A percentile compares a stretch with the other conserved stretches of the same genome.
These are phyloP conservation scores for Atrichornis clamosus DNA, from an alignment of 2,113 vertebrate genomes.

Conservation along the genomic window DNA sequence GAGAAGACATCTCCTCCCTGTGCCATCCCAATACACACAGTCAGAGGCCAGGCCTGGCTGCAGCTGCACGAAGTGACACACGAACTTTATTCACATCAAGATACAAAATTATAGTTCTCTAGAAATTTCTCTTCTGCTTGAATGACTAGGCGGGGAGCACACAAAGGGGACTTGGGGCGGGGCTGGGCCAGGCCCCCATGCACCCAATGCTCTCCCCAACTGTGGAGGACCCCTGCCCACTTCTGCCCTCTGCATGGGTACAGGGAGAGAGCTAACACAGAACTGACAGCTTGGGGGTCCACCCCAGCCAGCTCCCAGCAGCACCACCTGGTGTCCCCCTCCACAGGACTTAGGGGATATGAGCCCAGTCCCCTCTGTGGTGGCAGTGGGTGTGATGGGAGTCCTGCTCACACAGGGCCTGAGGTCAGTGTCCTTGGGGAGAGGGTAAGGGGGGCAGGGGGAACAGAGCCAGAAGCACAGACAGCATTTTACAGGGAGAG, in stretches of 20 bases:
- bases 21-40: not conserved
- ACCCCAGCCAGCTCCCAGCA: not conserved
- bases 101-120: slow-evolving; percentile 95
- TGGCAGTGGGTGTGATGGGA: not conserved
- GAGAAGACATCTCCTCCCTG: not conserved
- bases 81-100: slow-evolving; percentile 89
- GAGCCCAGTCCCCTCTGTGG: not conserved
- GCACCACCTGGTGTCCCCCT: not conserved
- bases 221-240: not conserved
- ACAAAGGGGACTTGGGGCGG: not conserved
- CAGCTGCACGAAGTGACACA: slow-evolving; percentile 89
- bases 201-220: not conserved
- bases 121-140: slow-evolving; percentile 71
- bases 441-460: not conserved
- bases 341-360: not conserved
- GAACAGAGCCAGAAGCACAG: slow-evolving; percentile 26
- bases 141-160: slow-evolving; percentile 2
- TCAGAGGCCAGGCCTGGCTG: slow-evolving; percentile 30
- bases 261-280: not conserved
- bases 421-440: not conserved
- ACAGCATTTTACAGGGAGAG: slow-evolving; percentile 10
- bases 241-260: not conserved
- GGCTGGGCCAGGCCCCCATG: not conserved
- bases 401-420: not conserved
- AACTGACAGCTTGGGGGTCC: not conserved